Evolutionary conservation across 1,140 invertebrate species (phyloP).

Genomic region (Saccostrea cuccullata): DNA sequence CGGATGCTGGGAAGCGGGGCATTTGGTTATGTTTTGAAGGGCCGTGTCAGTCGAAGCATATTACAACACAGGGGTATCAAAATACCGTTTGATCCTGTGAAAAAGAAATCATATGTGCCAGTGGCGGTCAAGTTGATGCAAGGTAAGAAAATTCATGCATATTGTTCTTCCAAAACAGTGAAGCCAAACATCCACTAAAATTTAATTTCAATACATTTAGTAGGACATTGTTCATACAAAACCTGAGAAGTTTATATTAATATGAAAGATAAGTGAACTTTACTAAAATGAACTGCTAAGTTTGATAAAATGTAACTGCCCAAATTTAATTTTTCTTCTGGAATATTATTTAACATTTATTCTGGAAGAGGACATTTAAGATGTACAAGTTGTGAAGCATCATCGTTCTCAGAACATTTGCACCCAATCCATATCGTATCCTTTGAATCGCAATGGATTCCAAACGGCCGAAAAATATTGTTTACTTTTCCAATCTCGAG

Average conservation of each 20-base stretch:
- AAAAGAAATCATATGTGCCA: constrained; percentile 51
- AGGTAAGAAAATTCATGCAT: constrained; percentile 75
- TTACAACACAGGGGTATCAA: constrained; percentile 57
- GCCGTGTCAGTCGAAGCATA: constrained; percentile 57
- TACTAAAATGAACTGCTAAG: too few relatives aligned
- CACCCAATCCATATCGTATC: constrained; percentile 32
- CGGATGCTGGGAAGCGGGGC: constrained; percentile 90
- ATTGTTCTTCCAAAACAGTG: too few relatives aligned
- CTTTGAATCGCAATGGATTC: not conserved
- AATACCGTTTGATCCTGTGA: not conserved
- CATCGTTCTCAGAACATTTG: not conserved
- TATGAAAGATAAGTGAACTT: too few relatives aligned
- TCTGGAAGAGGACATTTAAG: not conserved
- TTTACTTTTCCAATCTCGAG: constrained; percentile 1
- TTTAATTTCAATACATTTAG: too few relatives aligned
- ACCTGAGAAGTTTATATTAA: too few relatives aligned
- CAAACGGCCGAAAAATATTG: constrained; percentile 26
- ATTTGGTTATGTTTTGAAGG: constrained; percentile 86
- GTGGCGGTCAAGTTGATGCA: constrained; percentile 88
- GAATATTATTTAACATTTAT: not conserved
- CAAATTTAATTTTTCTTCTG: not conserved
- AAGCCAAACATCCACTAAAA: too few relatives aligned
- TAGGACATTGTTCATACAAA: too few relatives aligned
- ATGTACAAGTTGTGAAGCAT: constrained; percentile 22
- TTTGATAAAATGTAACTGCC: too few relatives aligned